These are phyloP conservation scores for Muraenolepis orangiensis DNA, from an alignment of 2,797 vertebrate genomes.

Conservation along the genomic window DNA sequence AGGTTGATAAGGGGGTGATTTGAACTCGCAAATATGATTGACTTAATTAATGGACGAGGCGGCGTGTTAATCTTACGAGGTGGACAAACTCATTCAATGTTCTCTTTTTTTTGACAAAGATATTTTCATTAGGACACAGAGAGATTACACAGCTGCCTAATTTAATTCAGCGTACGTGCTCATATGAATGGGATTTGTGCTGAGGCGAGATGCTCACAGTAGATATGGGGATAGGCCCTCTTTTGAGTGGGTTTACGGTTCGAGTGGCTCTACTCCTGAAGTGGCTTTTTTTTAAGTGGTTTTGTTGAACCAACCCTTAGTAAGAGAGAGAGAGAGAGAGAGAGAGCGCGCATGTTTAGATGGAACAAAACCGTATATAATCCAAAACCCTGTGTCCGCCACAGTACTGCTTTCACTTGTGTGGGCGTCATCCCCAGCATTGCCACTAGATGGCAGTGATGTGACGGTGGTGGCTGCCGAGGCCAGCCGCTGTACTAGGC, in stretches of 20 bases:
- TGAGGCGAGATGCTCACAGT: slow-evolving; percentile 5
- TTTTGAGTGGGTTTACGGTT: neutral
- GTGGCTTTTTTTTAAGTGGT: neutral
- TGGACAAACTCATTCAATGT: slow-evolving; percentile 25
- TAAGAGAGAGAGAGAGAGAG: too few relatives aligned
- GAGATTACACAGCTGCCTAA: slow-evolving; percentile 29
- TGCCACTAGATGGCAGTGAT: slow-evolving; percentile 64
- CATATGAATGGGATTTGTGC: slow-evolving; percentile 25
- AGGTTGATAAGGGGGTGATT: slow-evolving; percentile 67
- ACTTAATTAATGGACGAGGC: slow-evolving; percentile 63
- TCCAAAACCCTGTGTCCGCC: neutral
- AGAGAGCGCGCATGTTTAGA: neutral
- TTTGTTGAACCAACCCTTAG: neutral
- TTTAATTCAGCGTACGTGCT: slow-evolving; percentile 9
- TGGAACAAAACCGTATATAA: neutral
- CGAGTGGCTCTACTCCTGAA: neutral
- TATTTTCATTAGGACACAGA: slow-evolving; percentile 40
- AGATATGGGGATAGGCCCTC: neutral
- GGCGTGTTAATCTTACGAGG: neutral
- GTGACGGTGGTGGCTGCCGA: slow-evolving; percentile 6
- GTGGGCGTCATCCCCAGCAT: neutral
- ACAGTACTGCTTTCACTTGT: neutral
- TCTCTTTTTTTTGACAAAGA: slow-evolving; percentile 32
- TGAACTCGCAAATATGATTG: slow-evolving; percentile 60
- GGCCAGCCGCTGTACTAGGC: neutral